Base-by-base conservation (phyloP, 2,888 invertebrate genomes). In the Physocephala rufipes region DNA sequence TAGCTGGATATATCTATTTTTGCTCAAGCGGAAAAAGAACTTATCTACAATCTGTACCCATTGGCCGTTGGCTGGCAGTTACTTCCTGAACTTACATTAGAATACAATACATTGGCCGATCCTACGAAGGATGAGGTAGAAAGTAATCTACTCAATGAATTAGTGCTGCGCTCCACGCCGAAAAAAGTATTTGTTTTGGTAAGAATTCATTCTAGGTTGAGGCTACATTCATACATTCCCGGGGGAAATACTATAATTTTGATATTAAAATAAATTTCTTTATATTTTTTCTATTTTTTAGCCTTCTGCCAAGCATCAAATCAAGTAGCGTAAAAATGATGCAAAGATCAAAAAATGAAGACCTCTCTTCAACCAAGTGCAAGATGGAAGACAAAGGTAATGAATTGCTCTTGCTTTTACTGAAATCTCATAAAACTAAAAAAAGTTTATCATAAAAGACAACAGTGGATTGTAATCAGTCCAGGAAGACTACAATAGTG, bases 181-280 rank as follows among this genome's bases (percentile, higher is more conserved):
- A 86, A 86, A 71, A 83, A 82, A 72, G 85, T 86, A 61, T 86
- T 86, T 77, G 85, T 86, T 65, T 80, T 86, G 82, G 86, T 86
- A 73, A 81, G 80, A 76, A 43, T 64, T 19, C 2, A 63, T n/a
- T 16, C 16, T 16, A 19, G 51, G 19, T 51, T 51, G 4, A 19
- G 15, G 5, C 51, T 16, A 2, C 5, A 16, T 51, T 51, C 51
- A 1, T 16, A 9, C 5, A 51, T 47, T 47, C 47, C 16, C 1
- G n/a, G 4, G 49, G 16, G 19, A 13, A 49, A 49, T 49, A 49
- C 3, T 49, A 5, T n/a, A 12, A 49, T n/a, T n/a, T n/a, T n/a
- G n/a, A n/a, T n/a, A n/a, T n/a, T n/a, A n/a, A n/a, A n/a, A n/a
- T n/a, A 49, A 49, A 49, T 49, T 2, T 12, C 15, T 19, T 49